phyloP scores from a whole-genome alignment of 2,113 vertebrate species.

The Catharus fuscescens region DNA sequence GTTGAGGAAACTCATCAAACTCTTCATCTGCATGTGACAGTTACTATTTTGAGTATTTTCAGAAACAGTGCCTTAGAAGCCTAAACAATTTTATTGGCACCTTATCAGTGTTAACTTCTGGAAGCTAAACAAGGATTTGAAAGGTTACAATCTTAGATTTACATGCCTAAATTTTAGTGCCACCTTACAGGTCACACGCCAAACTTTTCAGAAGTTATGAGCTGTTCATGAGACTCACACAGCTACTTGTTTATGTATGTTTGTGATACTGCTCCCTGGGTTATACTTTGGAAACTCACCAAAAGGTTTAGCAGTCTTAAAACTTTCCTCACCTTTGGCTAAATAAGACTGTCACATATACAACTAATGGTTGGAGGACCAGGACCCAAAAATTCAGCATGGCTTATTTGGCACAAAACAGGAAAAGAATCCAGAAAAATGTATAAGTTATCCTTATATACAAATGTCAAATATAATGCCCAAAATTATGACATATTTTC shows the following conservation, averaged over 20 bases:
- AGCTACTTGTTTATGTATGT: slow-evolving; percentile 13
- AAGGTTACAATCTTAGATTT: background rate
- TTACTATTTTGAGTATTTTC: background rate
- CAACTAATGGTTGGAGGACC: background rate
- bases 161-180: background rate
- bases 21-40: background rate
- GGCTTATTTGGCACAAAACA: background rate
- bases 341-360: background rate
- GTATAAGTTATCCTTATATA: background rate
- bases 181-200: background rate
- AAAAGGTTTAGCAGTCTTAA: slow-evolving; percentile 19
- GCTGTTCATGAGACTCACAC: background rate
- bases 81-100: background rate
- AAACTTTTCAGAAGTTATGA: background rate
- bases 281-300: slow-evolving; percentile 12
- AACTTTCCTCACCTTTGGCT: slow-evolving; percentile 34
- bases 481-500: background rate
- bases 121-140: background rate
- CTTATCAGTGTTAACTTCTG: background rate
- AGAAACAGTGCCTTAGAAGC: background rate
- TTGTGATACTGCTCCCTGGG: background rate
- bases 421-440: background rate
- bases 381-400: background rate
- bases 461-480: background rate
- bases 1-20: background rate